These are phyloP conservation scores for Helarctos malayanus DNA, from an alignment of 2,797 vertebrate species.

Conservation along the genomic window DNA sequence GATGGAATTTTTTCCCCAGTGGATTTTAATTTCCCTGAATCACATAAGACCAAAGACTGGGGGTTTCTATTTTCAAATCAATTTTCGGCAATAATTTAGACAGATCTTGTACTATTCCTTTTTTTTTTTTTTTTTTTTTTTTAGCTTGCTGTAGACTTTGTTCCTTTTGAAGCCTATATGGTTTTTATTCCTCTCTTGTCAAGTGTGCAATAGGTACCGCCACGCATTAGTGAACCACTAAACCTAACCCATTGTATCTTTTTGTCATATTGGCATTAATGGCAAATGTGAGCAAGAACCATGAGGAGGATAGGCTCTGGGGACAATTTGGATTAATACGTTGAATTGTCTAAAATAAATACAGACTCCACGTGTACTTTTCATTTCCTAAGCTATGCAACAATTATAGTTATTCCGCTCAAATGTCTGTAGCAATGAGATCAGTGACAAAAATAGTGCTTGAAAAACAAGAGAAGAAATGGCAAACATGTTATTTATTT, in stretches of 20 bases:
- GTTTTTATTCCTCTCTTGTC: slow-evolving; percentile 13
- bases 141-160: neutral
- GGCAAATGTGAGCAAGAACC: neutral
- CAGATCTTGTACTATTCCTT: neutral
- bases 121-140: neutral
- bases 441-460: slow-evolving; percentile 80
- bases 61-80: slow-evolving; percentile 20
- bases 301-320: neutral
- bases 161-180: slow-evolving; percentile 8
- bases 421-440: slow-evolving; percentile 69
- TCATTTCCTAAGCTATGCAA: slow-evolving; percentile 48
- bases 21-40: slow-evolving; percentile 38
- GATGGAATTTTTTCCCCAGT: neutral
- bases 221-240: neutral
- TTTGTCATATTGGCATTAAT: slow-evolving; percentile 52
- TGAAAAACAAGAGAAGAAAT: slow-evolving; percentile 80
- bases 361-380: slow-evolving; percentile 19
- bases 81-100: slow-evolving; percentile 31
- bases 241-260: neutral
- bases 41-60: neutral
- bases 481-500: slow-evolving; percentile 84
- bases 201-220: neutral
- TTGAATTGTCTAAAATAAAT: slow-evolving; percentile 38
- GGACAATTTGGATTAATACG: slow-evolving; percentile 45
- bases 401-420: slow-evolving; percentile 52